These are phyloP conservation scores for Nansenia antarctica DNA, from an alignment of 2,113 vertebrate species.

Conservation along the genomic window DNA sequence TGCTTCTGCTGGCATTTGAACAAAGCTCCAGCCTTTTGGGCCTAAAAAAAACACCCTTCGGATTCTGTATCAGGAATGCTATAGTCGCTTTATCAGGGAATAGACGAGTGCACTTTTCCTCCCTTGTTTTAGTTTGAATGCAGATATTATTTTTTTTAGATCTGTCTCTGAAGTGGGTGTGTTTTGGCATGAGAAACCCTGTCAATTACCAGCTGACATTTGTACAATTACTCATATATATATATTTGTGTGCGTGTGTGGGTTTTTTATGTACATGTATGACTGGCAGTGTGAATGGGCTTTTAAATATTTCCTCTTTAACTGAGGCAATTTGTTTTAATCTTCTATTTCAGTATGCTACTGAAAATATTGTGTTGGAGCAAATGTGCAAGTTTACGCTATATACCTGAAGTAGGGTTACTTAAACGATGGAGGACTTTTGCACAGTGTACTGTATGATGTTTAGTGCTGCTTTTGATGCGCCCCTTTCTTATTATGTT, in stretches of 20 bases:
- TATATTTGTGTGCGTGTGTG: background rate
- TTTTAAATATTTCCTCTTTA: background rate
- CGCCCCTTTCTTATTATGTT: slow-evolving; percentile 11
- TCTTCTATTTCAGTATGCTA: slow-evolving; percentile 3
- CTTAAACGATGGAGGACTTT: slow-evolving; percentile 17
- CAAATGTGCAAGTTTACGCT: slow-evolving; percentile 9
- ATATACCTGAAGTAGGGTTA: slow-evolving; percentile 19
- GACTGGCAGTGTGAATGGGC: background rate
- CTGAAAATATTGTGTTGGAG: slow-evolving; percentile 8
- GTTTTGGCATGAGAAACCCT: slow-evolving; percentile 8
- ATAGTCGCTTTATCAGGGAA: slow-evolving; percentile 50
- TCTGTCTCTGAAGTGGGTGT: slow-evolving; percentile 3
- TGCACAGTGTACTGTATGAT: slow-evolving; percentile 34
- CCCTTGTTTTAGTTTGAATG: slow-evolving; percentile 26
- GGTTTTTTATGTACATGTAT: background rate
- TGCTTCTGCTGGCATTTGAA: background rate
- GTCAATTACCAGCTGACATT: slow-evolving; percentile 17
- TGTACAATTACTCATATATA: background rate
- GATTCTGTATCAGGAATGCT: slow-evolving; percentile 27
- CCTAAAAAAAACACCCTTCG: background rate
- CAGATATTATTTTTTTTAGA: slow-evolving; percentile 12
- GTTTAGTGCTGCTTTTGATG: slow-evolving; percentile 33
- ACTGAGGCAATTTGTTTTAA: slow-evolving; percentile 22
- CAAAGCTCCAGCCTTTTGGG: background rate
- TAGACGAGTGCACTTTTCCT: slow-evolving; percentile 49